A percentile compares a stretch with the other conserved stretches of the same genome.
Evolutionary conservation across 2,797 vertebrate genomes (phyloP).

Genomic region (Avahi laniger): DNA sequence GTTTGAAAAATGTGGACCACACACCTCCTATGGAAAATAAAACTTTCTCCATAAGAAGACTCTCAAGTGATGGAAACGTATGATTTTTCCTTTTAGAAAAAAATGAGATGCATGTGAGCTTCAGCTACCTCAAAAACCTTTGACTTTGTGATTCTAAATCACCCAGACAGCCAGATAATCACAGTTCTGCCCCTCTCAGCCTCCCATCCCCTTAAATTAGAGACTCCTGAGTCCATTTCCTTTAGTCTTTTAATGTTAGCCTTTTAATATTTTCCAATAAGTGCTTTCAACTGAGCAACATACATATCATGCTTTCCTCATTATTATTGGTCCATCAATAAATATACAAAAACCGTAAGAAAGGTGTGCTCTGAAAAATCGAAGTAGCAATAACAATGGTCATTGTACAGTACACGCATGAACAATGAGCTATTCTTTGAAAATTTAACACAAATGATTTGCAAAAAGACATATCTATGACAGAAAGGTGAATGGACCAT

Average conservation of each 20-base stretch:
- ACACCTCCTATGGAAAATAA: neutral
- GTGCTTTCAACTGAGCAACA: conserved; percentile 62
- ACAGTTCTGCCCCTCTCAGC: neutral
- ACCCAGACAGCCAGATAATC: neutral
- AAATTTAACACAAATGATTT: conserved; percentile 65
- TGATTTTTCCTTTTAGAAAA: neutral
- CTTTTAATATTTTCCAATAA: conserved; percentile 66
- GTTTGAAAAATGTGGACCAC: neutral
- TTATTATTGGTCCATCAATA: conserved; percentile 78
- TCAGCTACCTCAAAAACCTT: neutral
- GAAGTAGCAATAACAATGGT: conserved; percentile 72
- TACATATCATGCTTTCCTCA: conserved; percentile 62
- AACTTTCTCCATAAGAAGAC: neutral
- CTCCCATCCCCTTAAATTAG: neutral
- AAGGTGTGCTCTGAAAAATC: conserved; percentile 69
- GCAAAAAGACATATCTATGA: conserved; percentile 41
- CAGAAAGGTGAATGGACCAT: conserved; percentile 25
- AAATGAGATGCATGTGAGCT: neutral
- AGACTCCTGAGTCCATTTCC: conserved; percentile 56
- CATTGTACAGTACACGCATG: conserved; percentile 48
- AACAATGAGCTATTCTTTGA: conserved; percentile 54
- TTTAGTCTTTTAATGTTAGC: conserved; percentile 67
- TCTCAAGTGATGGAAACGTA: neutral
- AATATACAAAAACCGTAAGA: conserved; percentile 79
- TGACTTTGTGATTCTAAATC: neutral